phyloP scores from a whole-genome alignment of 2,888 invertebrate genomes.

The Lissocephala sabroskyi region DNA sequence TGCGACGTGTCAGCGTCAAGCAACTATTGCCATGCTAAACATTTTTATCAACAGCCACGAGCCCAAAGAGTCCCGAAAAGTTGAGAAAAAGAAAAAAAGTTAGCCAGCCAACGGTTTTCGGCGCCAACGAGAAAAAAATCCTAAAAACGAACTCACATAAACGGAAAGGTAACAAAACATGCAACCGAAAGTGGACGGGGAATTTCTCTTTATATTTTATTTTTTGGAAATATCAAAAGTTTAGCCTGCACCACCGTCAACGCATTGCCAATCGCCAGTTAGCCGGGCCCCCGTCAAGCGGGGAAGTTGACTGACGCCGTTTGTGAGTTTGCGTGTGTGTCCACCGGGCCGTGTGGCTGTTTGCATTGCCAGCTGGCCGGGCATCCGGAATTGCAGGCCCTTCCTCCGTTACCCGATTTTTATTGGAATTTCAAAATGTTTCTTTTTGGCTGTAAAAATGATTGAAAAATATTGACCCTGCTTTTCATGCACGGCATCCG shows the following conservation, averaged over 20 bases:
- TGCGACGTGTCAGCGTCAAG: conserved; percentile 9
- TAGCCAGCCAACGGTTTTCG: background rate
- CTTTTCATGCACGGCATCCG: conserved; percentile 10
- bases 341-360: background rate
- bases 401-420: too few relatives aligned
- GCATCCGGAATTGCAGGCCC: too few relatives aligned
- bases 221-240: conserved; percentile 31
- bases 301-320: conserved; percentile 12
- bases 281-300: background rate
- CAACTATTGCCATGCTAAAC: conserved; percentile 40
- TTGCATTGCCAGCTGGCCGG: conserved; percentile 26
- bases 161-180: conserved; percentile 31
- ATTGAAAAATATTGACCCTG: conserved; percentile 45
- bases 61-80: conserved; percentile 12
- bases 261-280: conserved; percentile 20
- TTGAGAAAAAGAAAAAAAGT: conserved; percentile 9
- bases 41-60: conserved; percentile 35
- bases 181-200: conserved; percentile 7
- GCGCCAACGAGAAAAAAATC: conserved; percentile 12
- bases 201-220: conserved; percentile 19
- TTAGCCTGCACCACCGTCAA: conserved; percentile 30
- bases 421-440: conserved; percentile 33
- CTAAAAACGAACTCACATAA: conserved; percentile 22
- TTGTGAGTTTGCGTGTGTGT: conserved; percentile 26
- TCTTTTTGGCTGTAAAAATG: conserved; percentile 35